These are phyloP conservation scores for Proisotoma minuta DNA, from an alignment of 2,888 invertebrate genomes.

Conservation along the genomic window DNA sequence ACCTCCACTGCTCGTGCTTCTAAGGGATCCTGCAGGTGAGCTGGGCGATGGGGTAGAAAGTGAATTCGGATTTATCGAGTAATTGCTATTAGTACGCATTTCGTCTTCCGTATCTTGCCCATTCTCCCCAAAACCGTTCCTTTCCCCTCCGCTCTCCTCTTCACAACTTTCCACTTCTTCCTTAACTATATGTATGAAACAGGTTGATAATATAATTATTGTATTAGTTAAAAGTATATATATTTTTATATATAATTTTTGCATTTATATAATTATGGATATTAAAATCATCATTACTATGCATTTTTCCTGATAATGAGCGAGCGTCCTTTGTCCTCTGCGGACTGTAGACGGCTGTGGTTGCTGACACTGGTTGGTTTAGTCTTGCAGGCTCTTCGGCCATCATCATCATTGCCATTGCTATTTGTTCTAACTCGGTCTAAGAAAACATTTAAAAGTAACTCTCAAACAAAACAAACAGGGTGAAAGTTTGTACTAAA, in stretches of 20 bases:
- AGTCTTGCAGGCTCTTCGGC: constrained; percentile 20
- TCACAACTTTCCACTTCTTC: constrained; percentile 15
- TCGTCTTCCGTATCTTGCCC: constrained; percentile 3
- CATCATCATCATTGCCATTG: constrained; percentile 41
- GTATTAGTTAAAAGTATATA: background rate
- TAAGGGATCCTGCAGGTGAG: constrained; percentile 34
- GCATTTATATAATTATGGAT: background rate
- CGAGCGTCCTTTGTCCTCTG: background rate
- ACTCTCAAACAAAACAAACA: background rate
- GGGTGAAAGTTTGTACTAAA: too few relatives aligned
- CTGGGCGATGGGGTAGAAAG: constrained; percentile 26
- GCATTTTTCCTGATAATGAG: background rate
- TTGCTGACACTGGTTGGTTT: background rate
- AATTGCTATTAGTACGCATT: constrained; percentile 15
- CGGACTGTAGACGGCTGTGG: constrained; percentile 1
- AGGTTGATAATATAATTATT: too few relatives aligned
- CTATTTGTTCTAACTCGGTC: constrained; percentile 36
- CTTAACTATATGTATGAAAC: constrained; percentile 17
- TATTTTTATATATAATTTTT: background rate
- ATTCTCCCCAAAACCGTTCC: background rate
- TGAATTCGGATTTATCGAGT: constrained; percentile 32
- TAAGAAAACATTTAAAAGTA: constrained; percentile 4
- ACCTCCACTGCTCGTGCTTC: constrained; percentile 28
- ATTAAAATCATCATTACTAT: background rate
- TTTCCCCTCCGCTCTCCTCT: constrained; percentile 2